Evolutionary conservation across 23 tunicate genomes (phyloP).

Genomic region (Diplosoma virens): DNA sequence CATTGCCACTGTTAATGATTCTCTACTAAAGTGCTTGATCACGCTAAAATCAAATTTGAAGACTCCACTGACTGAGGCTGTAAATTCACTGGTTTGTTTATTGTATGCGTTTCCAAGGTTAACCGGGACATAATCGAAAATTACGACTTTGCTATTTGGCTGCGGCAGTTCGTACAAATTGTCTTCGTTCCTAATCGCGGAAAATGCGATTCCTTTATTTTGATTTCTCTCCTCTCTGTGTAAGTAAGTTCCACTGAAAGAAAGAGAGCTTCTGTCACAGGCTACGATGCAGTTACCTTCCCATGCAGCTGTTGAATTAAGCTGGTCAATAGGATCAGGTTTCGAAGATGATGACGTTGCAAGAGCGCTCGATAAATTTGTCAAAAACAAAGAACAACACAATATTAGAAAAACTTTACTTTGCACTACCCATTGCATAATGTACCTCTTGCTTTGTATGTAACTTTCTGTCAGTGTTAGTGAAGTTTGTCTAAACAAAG

Average conservation of each 20-base stretch:
- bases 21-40: conserved; percentile 28
- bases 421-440: too few relatives aligned
- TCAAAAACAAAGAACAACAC: too few relatives aligned
- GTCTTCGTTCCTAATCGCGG: conserved; percentile 1
- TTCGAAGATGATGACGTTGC: too few relatives aligned
- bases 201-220: conserved; percentile 1
- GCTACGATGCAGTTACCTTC: conserved; percentile 66
- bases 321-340: too few relatives aligned
- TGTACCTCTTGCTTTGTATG: too few relatives aligned
- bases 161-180: not conserved
- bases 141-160: not conserved
- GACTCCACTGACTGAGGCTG: conserved; percentile 45
- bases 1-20: conserved; percentile 36
- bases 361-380: too few relatives aligned
- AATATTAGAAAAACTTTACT: too few relatives aligned
- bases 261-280: conserved; percentile 20
- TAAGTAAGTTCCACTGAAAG: not conserved
- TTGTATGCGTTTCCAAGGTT: conserved; percentile 53
- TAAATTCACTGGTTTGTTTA: conserved; percentile 27
- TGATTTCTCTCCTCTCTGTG: too few relatives aligned
- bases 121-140: conserved; percentile 38
- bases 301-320: conserved; percentile 10
- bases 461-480: too few relatives aligned
- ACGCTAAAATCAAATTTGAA: conserved; percentile 38
- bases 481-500: too few relatives aligned